Evolutionary conservation across 1,140 invertebrate species (phyloP).

Genomic region (Tetramorium simillimum): DNA sequence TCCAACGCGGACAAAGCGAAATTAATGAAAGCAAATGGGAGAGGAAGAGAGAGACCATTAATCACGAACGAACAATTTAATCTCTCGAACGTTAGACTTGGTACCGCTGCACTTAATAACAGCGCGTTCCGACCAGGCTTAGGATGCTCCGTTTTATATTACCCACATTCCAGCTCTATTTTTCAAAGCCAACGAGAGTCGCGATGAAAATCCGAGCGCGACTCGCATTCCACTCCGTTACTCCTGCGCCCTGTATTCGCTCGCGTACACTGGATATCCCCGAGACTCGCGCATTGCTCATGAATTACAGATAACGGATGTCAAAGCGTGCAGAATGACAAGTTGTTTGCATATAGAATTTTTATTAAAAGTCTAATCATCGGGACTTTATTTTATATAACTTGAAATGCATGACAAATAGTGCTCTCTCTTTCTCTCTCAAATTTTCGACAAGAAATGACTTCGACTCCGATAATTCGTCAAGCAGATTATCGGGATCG

Average conservation of each 20-base stretch:
- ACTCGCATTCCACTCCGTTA: slow-evolving; percentile 46
- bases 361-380: neutral
- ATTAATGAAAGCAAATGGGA: slow-evolving; percentile 49
- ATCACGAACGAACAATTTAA: slow-evolving; percentile 61
- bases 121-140: slow-evolving; percentile 47
- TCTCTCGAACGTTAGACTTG: slow-evolving; percentile 56
- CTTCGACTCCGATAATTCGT: neutral
- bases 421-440: neutral
- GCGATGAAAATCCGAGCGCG: slow-evolving; percentile 52
- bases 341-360: neutral
- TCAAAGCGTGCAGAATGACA: neutral
- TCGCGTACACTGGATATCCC: neutral
- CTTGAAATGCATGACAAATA: neutral
- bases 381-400: neutral
- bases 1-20: slow-evolving; percentile 45
- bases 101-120: slow-evolving; percentile 58
- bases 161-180: slow-evolving; percentile 57
- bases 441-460: neutral
- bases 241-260: neutral
- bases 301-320: neutral
- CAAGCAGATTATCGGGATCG: neutral
- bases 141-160: slow-evolving; percentile 56
- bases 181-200: slow-evolving; percentile 54
- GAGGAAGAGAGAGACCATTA: slow-evolving; percentile 19
- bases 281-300: neutral